Percentiles rank a stretch among this genome's conserved stretches.
These are phyloP conservation scores for Arrhopalites spinosus DNA, from an alignment of 2,888 invertebrate genomes.

Conservation along the genomic window DNA sequence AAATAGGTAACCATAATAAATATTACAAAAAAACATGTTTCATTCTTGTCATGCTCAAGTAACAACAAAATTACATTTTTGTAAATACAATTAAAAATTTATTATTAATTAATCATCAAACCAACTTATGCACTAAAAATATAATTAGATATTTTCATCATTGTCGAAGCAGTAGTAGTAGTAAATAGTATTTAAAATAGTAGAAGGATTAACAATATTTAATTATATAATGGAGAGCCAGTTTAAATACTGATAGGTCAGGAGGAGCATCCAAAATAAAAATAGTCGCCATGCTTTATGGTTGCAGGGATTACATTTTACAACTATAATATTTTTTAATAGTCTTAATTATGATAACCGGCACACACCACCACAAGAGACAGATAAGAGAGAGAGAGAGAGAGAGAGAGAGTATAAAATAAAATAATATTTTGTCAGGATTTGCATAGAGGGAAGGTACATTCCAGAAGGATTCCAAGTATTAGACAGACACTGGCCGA, in stretches of 20 bases:
- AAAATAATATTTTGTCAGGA: background rate
- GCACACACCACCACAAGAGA: background rate
- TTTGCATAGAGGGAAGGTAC: background rate
- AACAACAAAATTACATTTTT: no score
- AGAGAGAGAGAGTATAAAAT: background rate
- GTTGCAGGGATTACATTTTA: no score
- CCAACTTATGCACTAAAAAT: no score
- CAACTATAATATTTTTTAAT: background rate
- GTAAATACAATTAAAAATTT: no score
- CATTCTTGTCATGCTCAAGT: no score
- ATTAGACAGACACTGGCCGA: slow-evolving; percentile 91
- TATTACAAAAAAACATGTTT: no score
- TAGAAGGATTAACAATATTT: background rate
- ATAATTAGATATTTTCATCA: no score
- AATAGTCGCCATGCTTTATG: background rate
- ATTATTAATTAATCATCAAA: no score
- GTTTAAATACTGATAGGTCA: no score
- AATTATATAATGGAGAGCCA: no score
- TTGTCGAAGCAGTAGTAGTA: no score
- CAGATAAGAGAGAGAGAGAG: background rate
- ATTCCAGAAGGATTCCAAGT: slow-evolving; percentile 63
- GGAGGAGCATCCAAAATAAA: background rate
- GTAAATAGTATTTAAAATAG: background rate
- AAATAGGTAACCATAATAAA: no score
- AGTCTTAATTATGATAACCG: background rate